These are phyloP conservation scores for Sturnira hondurensis DNA, from an alignment of 2,113 vertebrate genomes.

Conservation along the genomic window DNA sequence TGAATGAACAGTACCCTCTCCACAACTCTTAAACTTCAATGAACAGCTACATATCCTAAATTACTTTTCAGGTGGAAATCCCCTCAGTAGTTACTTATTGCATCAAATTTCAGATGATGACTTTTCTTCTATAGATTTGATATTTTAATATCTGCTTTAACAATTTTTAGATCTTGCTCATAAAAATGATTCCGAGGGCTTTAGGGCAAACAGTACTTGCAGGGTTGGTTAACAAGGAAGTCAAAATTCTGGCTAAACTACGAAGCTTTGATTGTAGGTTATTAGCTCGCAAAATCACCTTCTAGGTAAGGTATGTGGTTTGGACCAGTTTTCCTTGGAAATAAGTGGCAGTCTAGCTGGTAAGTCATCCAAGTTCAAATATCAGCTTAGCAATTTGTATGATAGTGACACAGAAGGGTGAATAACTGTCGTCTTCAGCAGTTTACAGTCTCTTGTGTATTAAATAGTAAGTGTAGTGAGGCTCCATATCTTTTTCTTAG, in stretches of 20 bases:
- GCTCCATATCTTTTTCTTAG: not conserved
- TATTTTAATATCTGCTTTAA: not conserved
- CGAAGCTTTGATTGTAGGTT: conserved; percentile 19
- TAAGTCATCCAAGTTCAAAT: not conserved
- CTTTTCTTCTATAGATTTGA: not conserved
- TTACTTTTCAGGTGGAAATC: conserved; percentile 20
- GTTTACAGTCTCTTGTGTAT: not conserved
- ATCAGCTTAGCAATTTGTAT: conserved; percentile 1
- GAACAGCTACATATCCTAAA: not conserved
- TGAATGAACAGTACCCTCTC: not conserved
- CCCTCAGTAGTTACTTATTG: not conserved
- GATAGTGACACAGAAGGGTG: not conserved
- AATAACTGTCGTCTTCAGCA: not conserved
- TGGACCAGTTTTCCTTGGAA: conserved; percentile 18
- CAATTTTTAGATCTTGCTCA: not conserved
- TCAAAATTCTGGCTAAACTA: not conserved
- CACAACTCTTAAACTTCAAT: not conserved
- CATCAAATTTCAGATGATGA: conserved; percentile 22
- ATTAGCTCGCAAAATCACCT: conserved; percentile 8
- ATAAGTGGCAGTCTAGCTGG: not conserved
- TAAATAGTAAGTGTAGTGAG: not conserved
- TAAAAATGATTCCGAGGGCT: conserved; percentile 10
- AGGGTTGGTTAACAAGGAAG: not conserved
- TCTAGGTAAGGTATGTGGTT: not conserved
- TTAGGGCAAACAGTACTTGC: not conserved